A percentile compares a stretch with the other conserved stretches of the same genome.
Evolutionary conservation across 2,113 vertebrate genomes (phyloP).

Genomic region (Nipponia nippon): DNA sequence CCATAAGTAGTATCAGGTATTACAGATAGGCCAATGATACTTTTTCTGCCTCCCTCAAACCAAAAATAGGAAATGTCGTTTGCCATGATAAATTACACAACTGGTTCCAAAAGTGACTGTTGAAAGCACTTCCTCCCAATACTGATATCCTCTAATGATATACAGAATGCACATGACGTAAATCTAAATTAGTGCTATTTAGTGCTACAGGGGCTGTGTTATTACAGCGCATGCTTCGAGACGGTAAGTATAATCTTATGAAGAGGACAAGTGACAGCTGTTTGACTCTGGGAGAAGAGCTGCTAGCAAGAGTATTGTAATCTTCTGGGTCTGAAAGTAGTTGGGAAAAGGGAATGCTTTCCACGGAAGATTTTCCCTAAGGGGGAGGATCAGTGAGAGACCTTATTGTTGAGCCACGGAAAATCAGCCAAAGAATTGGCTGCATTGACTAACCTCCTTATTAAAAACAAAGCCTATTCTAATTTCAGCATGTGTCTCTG

Average conservation of each 20-base stretch:
- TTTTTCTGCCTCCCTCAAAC: background rate
- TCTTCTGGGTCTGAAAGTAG: constrained; percentile 31
- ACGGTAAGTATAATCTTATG: background rate
- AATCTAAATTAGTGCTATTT: background rate
- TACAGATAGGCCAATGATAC: background rate
- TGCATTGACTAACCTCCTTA: constrained; percentile 24
- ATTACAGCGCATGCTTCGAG: background rate
- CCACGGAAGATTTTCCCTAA: constrained; percentile 43
- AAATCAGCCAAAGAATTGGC: constrained; percentile 44
- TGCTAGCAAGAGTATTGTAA: background rate
- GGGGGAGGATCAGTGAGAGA: constrained; percentile 46
- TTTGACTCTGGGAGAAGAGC: constrained; percentile 22
- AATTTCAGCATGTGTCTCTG: constrained; percentile 37
- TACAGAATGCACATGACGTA: background rate
- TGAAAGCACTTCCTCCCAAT: constrained; percentile 44
- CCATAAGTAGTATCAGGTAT: background rate
- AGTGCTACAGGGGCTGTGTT: background rate
- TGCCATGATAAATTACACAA: constrained; percentile 48
- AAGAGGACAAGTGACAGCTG: constrained; percentile 29
- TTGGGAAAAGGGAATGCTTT: constrained; percentile 35
- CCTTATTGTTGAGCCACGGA: background rate
- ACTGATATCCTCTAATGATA: background rate
- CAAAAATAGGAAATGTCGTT: constrained; percentile 29
- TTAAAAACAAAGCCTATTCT: constrained; percentile 41
- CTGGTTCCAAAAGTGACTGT: background rate